Base-by-base conservation (phyloP, 2,888 invertebrate species). In the Carabus problematicus region DNA sequence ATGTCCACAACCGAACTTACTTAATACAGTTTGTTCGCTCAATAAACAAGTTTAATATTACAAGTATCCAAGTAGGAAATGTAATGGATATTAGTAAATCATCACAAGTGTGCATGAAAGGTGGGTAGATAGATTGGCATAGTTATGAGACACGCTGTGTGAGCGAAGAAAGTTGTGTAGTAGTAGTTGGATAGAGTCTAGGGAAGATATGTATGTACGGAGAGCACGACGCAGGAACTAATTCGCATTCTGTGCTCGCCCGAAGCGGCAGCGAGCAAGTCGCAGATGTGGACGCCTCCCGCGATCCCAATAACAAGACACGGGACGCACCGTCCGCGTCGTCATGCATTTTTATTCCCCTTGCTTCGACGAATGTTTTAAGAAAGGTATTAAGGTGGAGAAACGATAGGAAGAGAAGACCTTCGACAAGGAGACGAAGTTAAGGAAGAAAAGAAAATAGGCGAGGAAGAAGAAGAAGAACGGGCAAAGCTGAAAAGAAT, bases 401-500 rank as follows among this genome's bases (percentile, higher is more conserved):
- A 29, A 29, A 29, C 29, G 29, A 29, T 29, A 29, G 29, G 29
- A 29, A 29, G 29, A 2, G 29, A 29, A 29, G 29, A 29, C 29
- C 29, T 29, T 18, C 55, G 14, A 16, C 18, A 55, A 12, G 19
- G 55, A 77, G 77, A 78, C 77, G 71, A 71, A 8, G 12, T 18
- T 16, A 56, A 64, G 45, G 19, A 52, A 19, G 42, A 60, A n/a
- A 19, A 40, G 43, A 16, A 29, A 42, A 19, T 49, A 42, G 42
- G 16, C 19, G 55, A 79, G 78, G 75, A 77, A 78, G 78, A 79
- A 78, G 76, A 79, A 80, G 80, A 79, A 79, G 78, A 78, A 77
- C 79, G 77, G 79, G 78, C 78, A 29, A 29, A 81, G 82, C 81
- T 81, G 81, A 79, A 81, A 81, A 82, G 82, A 82, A 82, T 82